phyloP scores from a whole-genome alignment of 2,888 invertebrate species.

The Amphipyra berbera region DNA sequence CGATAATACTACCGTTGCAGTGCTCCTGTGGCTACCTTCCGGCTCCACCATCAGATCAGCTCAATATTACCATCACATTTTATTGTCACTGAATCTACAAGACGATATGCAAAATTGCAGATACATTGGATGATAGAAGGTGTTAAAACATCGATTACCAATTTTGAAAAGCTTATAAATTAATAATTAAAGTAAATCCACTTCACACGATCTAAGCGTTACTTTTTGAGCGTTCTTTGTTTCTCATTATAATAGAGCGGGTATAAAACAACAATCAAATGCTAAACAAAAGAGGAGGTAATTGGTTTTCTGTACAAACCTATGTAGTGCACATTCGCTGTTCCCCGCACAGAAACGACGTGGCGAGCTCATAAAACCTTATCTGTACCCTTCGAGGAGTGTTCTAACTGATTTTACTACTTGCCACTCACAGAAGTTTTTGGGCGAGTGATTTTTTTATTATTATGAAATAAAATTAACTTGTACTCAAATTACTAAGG shows the following conservation, averaged over 20 bases:
- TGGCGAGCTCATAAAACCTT: slow-evolving; percentile 89
- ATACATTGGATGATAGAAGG: no score
- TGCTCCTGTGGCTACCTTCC: no score
- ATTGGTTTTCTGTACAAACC: slow-evolving; percentile 82
- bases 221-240: slow-evolving; percentile 40
- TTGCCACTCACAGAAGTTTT: slow-evolving; percentile 53
- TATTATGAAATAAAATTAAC: neutral
- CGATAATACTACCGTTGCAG: no score
- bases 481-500: no score
- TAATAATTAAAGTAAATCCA: slow-evolving; percentile 2
- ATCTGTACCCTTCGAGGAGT: slow-evolving; percentile 84
- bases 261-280: slow-evolving; percentile 60
- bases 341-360: slow-evolving; percentile 84
- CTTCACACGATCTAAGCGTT: slow-evolving; percentile 10
- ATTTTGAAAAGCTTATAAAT: no score
- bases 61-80: no score
- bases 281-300: slow-evolving; percentile 71
- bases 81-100: no score
- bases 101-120: no score
- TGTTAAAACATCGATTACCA: no score
- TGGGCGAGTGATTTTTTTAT: slow-evolving; percentile 34
- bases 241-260: slow-evolving; percentile 30
- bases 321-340: slow-evolving; percentile 82
- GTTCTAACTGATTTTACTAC: slow-evolving; percentile 68
- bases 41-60: no score